Evolutionary conservation across 2,797 vertebrate species (phyloP).

Genomic region (Pteropus rufus): DNA sequence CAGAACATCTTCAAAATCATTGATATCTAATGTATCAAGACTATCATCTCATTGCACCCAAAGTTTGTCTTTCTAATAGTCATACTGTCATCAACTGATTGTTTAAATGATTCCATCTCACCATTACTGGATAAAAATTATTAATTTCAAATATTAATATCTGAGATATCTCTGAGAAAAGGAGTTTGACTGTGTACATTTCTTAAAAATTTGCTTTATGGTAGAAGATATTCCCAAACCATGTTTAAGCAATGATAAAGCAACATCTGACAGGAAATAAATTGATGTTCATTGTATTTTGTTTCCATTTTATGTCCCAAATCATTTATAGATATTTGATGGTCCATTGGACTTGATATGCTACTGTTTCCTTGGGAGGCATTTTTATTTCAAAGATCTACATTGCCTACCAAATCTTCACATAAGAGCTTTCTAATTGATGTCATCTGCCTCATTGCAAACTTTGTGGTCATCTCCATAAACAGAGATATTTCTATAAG

Average conservation of each 20-base stretch:
- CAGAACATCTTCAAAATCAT: background rate
- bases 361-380: background rate
- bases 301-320: background rate
- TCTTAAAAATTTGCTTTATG: background rate
- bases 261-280: background rate
- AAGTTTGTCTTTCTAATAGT: background rate
- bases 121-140: background rate
- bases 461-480: background rate
- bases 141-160: background rate
- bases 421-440: background rate
- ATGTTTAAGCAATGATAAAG: background rate
- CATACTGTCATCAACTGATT: background rate
- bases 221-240: background rate
- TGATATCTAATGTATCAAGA: background rate
- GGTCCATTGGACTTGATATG: background rate
- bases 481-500: background rate
- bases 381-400: background rate
- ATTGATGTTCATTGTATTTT: background rate
- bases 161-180: conserved; percentile 17
- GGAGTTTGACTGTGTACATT: background rate
- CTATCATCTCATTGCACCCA: background rate
- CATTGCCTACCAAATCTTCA: background rate
- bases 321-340: background rate
- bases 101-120: background rate
- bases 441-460: background rate